Evolutionary conservation across 2,797 vertebrate genomes (phyloP), one percentile per base, ranked within the genome.

Genomic region (Acanthurus lineatus): DNA sequence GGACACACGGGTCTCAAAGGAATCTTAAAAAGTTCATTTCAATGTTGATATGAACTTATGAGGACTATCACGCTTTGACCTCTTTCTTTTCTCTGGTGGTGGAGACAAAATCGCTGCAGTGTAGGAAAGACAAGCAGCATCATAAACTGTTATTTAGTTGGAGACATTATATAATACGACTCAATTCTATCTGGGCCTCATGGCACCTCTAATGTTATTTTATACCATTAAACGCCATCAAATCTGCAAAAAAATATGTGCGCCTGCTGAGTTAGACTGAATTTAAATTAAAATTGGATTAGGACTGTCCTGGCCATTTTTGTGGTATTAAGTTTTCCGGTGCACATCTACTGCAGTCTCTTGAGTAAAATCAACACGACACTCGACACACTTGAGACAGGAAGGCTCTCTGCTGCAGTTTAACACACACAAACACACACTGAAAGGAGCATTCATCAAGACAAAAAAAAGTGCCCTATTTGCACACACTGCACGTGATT

Each of bases 401-500:
- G 40, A 74, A 82, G 61, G 72, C 85, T 82, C 56, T 48, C 42
- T 45, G 64, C 73, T 73, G 82, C 72, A 32, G 74, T 54, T 64
- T 72, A 65, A 76, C 59, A 77, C 62, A 67, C 51, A 77, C 64
- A 9, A 2, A 32, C 28, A 32, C 28, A 32, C 28, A 32, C 28
- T 0, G 49, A 83, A 79, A 69, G 16, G 4, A 63, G 79, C 79
- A 89, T 91, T 82, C 71, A 89, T 88, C 86, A 86, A 69, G 68
- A 56, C 44, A 40, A 79, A 79, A 89, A 77, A 87, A 76, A 87
- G 3, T 28, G 69, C 49, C 69, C 77, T 74, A 84, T 89, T 91
- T 91, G 77, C 87, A 83, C 76, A 82, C 84, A 72, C 53, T 42
- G 61, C 73, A 77, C 79, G 82, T 88, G 81, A 90, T 81, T 86